Conservation (phyloP, 2,797 vertebrate species). For the Loriculus beryllinus region DNA sequence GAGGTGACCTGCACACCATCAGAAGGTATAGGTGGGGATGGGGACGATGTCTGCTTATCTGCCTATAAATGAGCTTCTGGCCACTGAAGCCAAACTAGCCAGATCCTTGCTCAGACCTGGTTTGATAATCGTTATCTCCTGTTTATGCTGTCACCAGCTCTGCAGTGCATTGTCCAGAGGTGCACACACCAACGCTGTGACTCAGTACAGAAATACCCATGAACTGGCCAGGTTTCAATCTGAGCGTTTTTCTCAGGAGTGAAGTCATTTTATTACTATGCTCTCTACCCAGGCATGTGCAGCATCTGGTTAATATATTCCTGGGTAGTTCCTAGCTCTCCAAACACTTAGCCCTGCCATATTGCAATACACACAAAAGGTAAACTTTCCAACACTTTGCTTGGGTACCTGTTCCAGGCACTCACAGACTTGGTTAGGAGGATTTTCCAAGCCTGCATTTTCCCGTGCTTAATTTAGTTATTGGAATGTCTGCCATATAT, state of each 20-base stretch:
- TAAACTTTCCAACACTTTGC: conserved; percentile 36
- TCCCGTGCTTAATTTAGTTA: conserved; percentile 67
- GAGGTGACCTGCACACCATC: not conserved
- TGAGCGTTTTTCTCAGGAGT: conserved; percentile 12
- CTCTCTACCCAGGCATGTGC: conserved; percentile 39
- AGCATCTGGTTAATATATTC: conserved; percentile 66
- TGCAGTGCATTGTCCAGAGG: not conserved
- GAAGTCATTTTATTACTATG: conserved; percentile 39
- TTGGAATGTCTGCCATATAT: conserved; percentile 66
- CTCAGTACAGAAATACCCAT: not conserved
- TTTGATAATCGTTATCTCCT: not conserved
- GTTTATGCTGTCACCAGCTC: not conserved
- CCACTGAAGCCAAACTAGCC: not conserved
- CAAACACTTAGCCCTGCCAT: conserved; percentile 17
- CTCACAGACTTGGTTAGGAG: conserved; percentile 40
- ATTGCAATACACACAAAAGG: conserved; percentile 37
- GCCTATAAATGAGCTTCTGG: not conserved
- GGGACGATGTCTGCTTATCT: not conserved
- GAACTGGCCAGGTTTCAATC: not conserved
- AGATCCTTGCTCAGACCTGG: not conserved
- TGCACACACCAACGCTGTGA: not conserved
- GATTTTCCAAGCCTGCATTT: conserved; percentile 61
- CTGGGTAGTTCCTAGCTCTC: conserved; percentile 35
- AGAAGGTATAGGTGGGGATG: not conserved
- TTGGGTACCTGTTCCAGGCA: conserved; percentile 60